phyloP scores from a whole-genome alignment of 2,888 invertebrate genomes.

The Dolichomitus sp. region DNA sequence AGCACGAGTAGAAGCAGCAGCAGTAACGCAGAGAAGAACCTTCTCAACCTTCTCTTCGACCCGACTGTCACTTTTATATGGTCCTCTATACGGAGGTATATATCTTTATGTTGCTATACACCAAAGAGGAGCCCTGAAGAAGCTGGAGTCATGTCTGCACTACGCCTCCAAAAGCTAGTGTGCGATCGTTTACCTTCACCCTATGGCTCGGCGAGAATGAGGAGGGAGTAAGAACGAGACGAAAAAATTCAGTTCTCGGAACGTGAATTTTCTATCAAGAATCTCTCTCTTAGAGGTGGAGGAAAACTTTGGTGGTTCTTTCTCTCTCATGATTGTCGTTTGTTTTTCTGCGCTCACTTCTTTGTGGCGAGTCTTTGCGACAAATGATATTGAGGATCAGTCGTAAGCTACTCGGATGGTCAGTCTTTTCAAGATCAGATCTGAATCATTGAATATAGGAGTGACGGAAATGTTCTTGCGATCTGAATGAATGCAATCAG shows the following conservation, averaged over 20 bases:
- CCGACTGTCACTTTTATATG: slow-evolving; percentile 73
- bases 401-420: slow-evolving; percentile 15
- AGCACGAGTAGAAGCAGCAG: slow-evolving; percentile 12
- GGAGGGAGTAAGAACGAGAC: not conserved
- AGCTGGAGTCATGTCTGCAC: slow-evolving; percentile 34
- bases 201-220: slow-evolving; percentile 52
- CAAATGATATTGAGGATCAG: slow-evolving; percentile 46
- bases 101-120: slow-evolving; percentile 70
- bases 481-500: not conserved
- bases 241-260: slow-evolving; percentile 64
- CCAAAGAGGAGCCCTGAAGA: slow-evolving; percentile 21
- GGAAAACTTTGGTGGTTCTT: not conserved
- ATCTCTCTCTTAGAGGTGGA: slow-evolving; percentile 21
- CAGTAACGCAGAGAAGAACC: slow-evolving; percentile 12
- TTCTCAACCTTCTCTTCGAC: slow-evolving; percentile 42
- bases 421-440: not conserved
- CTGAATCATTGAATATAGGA: not conserved
- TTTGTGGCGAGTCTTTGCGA: slow-evolving; percentile 3
- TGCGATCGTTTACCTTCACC: slow-evolving; percentile 59
- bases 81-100: slow-evolving; percentile 57
- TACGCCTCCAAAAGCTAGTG: slow-evolving; percentile 51
- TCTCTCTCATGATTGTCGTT: not conserved
- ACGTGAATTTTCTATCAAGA: slow-evolving; percentile 67
- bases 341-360: slow-evolving; percentile 16
- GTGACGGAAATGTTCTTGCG: not conserved